Evolutionary conservation across 2,888 invertebrate species (phyloP).

Genomic region (Eupithecia inturbata): DNA sequence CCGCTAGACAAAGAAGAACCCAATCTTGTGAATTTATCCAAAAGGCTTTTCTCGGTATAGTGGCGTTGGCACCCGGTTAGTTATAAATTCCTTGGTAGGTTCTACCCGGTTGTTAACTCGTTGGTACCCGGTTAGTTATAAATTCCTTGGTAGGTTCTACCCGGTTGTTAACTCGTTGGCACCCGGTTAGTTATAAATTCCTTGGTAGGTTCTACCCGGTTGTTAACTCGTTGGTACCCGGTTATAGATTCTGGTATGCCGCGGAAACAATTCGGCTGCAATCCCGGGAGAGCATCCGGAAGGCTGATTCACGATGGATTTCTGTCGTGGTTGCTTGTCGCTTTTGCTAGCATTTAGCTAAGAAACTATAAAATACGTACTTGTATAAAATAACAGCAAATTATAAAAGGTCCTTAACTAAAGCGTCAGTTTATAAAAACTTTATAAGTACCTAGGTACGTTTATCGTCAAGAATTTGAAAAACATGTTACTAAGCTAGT

Average conservation of each 20-base stretch:
- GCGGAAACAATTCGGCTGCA: slow-evolving; percentile 9
- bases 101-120: too few species aligned
- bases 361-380: too few species aligned
- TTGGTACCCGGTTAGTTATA: too few species aligned
- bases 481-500: neutral
- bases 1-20: neutral
- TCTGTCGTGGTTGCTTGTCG: neutral
- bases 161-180: too few species aligned
- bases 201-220: neutral
- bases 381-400: too few species aligned
- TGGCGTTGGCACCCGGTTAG: too few species aligned
- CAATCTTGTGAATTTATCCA: neutral
- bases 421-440: too few species aligned
- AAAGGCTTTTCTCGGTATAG: too few species aligned
- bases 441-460: too few species aligned
- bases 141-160: too few species aligned
- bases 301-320: neutral
- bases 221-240: neutral
- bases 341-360: neutral
- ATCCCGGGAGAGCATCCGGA: neutral
- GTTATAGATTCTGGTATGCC: slow-evolving; percentile 13
- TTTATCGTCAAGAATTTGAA: neutral
- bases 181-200: neutral
- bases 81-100: too few species aligned
- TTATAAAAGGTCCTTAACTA: too few species aligned